Evolutionary conservation across 2,113 vertebrate genomes (phyloP), one percentile per base, ranked within the genome.

Genomic region (Oncorhynchus kisutch): DNA sequence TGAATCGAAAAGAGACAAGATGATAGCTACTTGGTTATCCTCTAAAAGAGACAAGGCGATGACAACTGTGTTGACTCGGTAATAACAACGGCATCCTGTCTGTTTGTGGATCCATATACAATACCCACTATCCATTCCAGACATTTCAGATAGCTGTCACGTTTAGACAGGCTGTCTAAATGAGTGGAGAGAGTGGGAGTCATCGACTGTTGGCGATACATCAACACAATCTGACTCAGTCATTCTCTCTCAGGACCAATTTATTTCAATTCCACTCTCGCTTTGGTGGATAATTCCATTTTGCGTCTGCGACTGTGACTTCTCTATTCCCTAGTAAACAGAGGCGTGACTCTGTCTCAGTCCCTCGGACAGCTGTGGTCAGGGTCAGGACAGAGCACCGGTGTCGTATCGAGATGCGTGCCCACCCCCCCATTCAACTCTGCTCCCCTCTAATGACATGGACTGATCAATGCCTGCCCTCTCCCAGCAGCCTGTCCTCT

Each of bases 41-140:
- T 49, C 67, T 78, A 69, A 81, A 67, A 75, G 72, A 79, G 74
- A 73, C 3, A 31, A 29, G 39, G 48, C 18, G 12, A 67, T 62
- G 82, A 81, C 79, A 80, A 72, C 79, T 20, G 65, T 14, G 74
- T 70, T 39, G 80, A 81, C 51, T 75, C 76, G 67, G 79, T 57
- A 79, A 80, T 81, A 69, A 75, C 81, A 60, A 73, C 76, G 72
- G 65, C 24, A 64, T 5, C 12, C 49, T 0, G 71, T 76, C 77
- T 71, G 64, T 67, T 81, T 80, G 54, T 68, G 71, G 39, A 80
- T 78, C 70, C 70, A 48, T 49, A 73, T 45, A 65, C 54, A 75
- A 45, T 48, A 24, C 29, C 29, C 2, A 9, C 29, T 67, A 31
- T 83, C 73, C 1, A 29, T 78, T 77, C 70, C 76, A 79, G 70